Conservation (phyloP, 2,113 vertebrate genomes). For the Paramisgurnus dabryanus region DNA sequence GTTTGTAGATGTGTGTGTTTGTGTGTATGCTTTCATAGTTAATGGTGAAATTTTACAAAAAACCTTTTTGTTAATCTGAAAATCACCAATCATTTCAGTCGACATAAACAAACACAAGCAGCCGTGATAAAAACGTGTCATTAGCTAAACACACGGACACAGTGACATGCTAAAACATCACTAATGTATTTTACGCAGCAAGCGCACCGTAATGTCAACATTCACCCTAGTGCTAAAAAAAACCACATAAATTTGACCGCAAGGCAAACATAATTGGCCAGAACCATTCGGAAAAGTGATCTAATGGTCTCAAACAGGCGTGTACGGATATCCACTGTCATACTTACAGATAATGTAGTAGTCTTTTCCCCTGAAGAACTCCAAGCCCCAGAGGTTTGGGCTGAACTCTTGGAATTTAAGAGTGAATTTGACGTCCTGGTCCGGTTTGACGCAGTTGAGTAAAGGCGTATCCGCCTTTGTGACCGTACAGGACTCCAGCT, state of each 20-base stretch:
- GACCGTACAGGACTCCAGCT: constrained; percentile 95
- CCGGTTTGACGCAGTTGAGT: constrained; percentile 96
- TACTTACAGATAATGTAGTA: constrained; percentile 99
- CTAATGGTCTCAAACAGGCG: background rate
- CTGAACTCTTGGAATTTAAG: constrained; percentile 99
- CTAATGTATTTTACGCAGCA: background rate
- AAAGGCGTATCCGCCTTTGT: constrained; percentile 95
- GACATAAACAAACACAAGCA: background rate
- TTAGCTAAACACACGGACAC: background rate
- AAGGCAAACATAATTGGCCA: background rate
- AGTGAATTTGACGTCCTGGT: constrained; percentile 99
- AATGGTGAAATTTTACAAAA: background rate
- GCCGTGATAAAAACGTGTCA: background rate
- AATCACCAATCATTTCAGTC: background rate
- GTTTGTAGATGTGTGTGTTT: constrained; percentile 13
- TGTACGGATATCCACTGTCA: background rate
- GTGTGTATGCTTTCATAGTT: background rate
- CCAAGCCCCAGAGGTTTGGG: constrained; percentile 96
- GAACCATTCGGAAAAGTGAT: background rate
- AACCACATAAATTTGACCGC: constrained; percentile 17
- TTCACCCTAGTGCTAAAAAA: background rate
- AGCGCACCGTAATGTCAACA: background rate
- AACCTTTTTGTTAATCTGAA: background rate
- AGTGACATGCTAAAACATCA: background rate
- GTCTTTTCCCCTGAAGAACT: constrained; percentile 95